Evolutionary conservation across 2,113 vertebrate species (phyloP).

Genomic region (Chamaetylas fuelleborni): DNA sequence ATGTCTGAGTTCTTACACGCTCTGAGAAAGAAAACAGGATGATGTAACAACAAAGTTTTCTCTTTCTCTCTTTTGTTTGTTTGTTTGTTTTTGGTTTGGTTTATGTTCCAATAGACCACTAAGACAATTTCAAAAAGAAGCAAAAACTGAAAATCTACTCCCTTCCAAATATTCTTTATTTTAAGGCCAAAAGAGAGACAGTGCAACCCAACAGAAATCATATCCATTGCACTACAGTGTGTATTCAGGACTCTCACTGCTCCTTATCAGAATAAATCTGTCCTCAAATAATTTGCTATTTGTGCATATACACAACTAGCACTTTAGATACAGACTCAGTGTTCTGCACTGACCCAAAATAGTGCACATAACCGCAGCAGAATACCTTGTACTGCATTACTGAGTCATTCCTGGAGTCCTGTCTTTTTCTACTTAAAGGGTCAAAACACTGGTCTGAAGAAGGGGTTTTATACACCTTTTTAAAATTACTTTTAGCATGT

Average conservation of each 20-base stretch:
- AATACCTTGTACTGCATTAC: background rate
- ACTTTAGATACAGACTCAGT: background rate
- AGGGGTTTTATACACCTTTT: background rate
- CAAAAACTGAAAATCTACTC: background rate
- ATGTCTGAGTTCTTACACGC: background rate
- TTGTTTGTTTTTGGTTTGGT: background rate
- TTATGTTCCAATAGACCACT: background rate
- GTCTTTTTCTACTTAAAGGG: background rate
- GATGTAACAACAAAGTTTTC: background rate
- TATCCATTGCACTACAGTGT: background rate
- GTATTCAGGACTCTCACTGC: background rate
- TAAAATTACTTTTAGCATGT: background rate
- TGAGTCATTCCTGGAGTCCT: background rate
- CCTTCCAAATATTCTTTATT: background rate
- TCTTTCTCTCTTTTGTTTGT: background rate
- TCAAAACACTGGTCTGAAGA: background rate
- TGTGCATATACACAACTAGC: background rate
- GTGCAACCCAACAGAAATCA: background rate
- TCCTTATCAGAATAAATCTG: background rate
- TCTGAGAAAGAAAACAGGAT: background rate
- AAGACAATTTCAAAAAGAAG: background rate
- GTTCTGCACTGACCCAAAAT: background rate
- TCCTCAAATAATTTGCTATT: background rate
- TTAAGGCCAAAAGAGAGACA: background rate
- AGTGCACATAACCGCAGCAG: background rate